Evolutionary conservation across 2,888 invertebrate genomes (phyloP), one percentile per base, ranked within the genome.

Genomic region (Cybosia mesomella): DNA sequence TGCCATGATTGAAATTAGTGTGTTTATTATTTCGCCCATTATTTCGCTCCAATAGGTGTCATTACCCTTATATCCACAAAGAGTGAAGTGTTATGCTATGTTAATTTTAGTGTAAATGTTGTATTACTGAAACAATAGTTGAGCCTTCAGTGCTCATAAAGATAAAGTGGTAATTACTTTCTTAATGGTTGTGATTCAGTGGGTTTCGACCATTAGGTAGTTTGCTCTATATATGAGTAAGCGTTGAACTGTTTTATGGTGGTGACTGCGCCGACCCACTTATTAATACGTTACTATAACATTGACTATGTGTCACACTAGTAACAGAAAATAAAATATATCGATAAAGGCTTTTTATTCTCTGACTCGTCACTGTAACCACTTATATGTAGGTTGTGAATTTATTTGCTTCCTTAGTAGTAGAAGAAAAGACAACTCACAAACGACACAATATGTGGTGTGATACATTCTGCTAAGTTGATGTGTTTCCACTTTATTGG

Each of bases 131-230:
- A 85, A 83, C 85, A 84, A 85, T 86, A 81, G 84, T 82, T 83
- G 83, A 77, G 60, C 76, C 59, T 83, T 83, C 85, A 87, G 86
- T 86, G 89, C 86, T 90, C 90, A 87, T 93, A 93, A 92, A 93
- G 93, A 93, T 94, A 91, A 91, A 86, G 88, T 69, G 68, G 82
- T 91, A 90, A 92, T 92, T 90, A 89, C 86, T 86, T 89, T 90
- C 85, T 89, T 87, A 85, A 89, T 87, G 88, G 82, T 85, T 83
- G 80, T 77, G 81, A 77, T 79, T 79, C 83, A 83, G 75, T 74
- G 81, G 79, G 76, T 82, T 82, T 76, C 65, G 75, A 66, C 72
- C 79, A 79, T 83, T 82, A 65, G 65, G 58, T 65, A 78, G 64
- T 82, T 76, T 60, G 68, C 72, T 70, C 72, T 58, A 73, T 79